Conservation (phyloP, 2,113 vertebrate species). For the Eurypyga helias region DNA sequence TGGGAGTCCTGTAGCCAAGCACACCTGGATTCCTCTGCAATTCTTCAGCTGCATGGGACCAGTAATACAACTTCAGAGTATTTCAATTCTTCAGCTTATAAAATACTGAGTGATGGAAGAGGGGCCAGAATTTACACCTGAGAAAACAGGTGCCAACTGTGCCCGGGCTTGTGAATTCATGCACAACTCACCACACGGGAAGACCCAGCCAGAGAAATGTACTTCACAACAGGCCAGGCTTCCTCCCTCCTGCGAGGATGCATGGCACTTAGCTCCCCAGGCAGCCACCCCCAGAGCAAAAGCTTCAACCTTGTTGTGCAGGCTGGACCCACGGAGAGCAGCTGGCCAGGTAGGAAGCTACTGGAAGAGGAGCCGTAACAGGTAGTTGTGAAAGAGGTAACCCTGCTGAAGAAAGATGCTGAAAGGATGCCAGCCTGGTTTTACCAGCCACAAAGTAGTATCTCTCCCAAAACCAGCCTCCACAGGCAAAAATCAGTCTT, state of each 20-base stretch:
- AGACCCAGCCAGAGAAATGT: neutral
- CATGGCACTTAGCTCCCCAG: fast-evolving
- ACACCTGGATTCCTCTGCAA: neutral
- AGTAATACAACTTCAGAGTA: neutral
- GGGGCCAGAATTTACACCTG: neutral
- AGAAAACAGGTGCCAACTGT: neutral
- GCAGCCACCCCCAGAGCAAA: neutral
- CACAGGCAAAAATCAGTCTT: neutral
- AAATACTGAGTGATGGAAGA: neutral
- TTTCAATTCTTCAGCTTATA: neutral
- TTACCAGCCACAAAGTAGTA: neutral
- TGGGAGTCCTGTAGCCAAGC: neutral
- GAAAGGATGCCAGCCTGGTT: neutral
- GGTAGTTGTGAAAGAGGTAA: neutral
- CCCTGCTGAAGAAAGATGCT: neutral
- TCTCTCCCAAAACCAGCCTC: neutral
- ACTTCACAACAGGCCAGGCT: neutral
- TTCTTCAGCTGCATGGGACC: neutral
- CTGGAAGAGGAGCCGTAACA: neutral
- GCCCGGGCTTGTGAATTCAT: neutral
- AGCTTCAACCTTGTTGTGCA: neutral
- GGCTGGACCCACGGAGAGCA: neutral
- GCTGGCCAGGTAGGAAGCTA: neutral
- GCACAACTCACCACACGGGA: fast-evolving
- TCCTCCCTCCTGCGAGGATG: neutral